Base-by-base conservation (phyloP, 2,888 invertebrate species). In the Lumbricus terrestris region DNA sequence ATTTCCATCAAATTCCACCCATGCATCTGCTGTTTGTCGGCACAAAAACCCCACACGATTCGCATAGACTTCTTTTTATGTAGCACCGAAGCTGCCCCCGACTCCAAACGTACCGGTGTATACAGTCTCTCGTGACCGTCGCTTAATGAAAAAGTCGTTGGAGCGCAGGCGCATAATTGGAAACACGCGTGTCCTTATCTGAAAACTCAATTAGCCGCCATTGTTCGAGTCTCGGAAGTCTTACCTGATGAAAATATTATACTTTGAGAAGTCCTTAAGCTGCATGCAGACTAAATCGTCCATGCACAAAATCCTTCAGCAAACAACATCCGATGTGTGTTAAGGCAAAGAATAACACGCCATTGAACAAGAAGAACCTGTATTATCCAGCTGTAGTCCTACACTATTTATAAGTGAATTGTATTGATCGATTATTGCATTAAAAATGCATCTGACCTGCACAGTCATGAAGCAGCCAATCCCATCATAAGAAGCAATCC, bases 161-260 rank as follows among this genome's bases (percentile, higher is more conserved):
- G 69, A 69, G 69, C 69, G 69, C n/a, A 69, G 69, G 69, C 69
- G 69, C 11, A 69, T 69, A 69, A 69, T 69, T 69, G 69, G n/a
- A 69, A 69, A 69, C 69, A 69, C 69, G 69, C 69, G 8, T 69
- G 69, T n/a, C n/a, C 69, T 69, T 69, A 69, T 69, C 69, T 29
- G n/a, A 69, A 69, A 69, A 69, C 69, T n/a, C 69, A 69, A 69
- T 69, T 69, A 69, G 69, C 69, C 69, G 69, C 69, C 69, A 69
- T 69, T 69, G 29, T 69, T 29, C n/a, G 3, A 69, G 69, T n/a
- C 69, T 69, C 69, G n/a, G 69, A 69, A 69, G 69, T 69, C 69
- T 69, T 69, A 69, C 69, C 69, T 69, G 69, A 69, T 69, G 11
- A n/a, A 69, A 69, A 69, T 40, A 40, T n/a, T 69, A 69, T 69